Base-by-base conservation (phyloP, 92 coral and sea anemone species). In the Muricea muricata region DNA sequence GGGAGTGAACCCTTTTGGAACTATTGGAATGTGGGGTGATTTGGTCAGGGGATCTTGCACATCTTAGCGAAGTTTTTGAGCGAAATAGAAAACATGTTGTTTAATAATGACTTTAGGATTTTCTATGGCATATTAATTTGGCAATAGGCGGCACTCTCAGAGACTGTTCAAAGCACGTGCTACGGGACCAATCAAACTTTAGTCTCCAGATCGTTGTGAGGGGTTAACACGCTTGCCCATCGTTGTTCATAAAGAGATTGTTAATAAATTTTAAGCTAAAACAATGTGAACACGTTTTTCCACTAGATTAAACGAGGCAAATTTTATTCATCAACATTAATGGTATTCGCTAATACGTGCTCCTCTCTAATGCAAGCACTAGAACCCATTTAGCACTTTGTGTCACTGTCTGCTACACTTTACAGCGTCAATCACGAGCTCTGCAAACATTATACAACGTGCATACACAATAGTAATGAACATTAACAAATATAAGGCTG, bases 251-350 rank as follows among this genome's bases (percentile, higher is more conserved):
- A 37, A 78, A 32, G 55, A 28, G 32, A 29, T 29, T 31, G 83
- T 57, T 57, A 55, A 78, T 78, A 78, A 57, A 78, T 56, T 34
- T 56, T 42, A 47, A 10, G 14, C 50, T 47, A 42, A 29, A 58
- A 78, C 83, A 78, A 78, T 56, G 71, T 42, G 25, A 78, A 78
- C 83, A 78, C 83, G 83, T 78, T 78, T 56, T 50, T 33, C 23
- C 54, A 11, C 18, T 1, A 39, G 4, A 37, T 24, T 35, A n/a
- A 37, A 21, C 29, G 34, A 29, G 18, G 34, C 23, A 28, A 14
- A 1, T 28, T 63, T 63, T 24, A 63, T 63, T 63, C 37, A 63
- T 63, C n/a, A 63, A 32, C 70, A 63, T 32, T 28, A 15, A 17
- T 28, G 70, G 70, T 28, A 63, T 63, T 26, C 70, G 30, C 1